A percentile compares a stretch with the other conserved stretches of the same genome.
Evolutionary conservation across 2,888 invertebrate genomes (phyloP).

Genomic region (Drosophila borealis): DNA sequence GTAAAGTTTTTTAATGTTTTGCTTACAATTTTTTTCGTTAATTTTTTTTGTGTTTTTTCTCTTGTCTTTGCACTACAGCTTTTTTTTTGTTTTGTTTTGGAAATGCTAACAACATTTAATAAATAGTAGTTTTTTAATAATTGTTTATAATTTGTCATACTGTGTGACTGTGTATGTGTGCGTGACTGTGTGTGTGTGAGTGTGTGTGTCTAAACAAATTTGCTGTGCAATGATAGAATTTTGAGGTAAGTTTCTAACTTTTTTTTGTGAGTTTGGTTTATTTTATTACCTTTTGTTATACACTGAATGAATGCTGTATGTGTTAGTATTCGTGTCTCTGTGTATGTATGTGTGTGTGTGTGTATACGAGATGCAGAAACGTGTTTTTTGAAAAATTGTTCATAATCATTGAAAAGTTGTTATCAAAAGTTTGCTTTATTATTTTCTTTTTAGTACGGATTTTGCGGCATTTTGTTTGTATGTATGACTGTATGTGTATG

Average conservation of each 20-base stretch:
- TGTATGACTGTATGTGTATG: conserved; percentile 58
- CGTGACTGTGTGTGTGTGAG: conserved; percentile 30
- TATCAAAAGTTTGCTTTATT: conserved; percentile 54
- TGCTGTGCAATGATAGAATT: conserved; percentile 57
- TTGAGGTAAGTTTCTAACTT: conserved; percentile 26
- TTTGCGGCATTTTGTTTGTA: conserved; percentile 68
- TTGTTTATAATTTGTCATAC: conserved; percentile 64
- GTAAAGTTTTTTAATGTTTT: conserved; percentile 65
- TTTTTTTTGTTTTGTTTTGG: conserved; percentile 45
- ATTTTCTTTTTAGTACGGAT: conserved; percentile 43
- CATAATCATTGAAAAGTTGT: conserved; percentile 62
- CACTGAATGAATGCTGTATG: conserved; percentile 39
- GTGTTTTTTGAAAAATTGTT: conserved; percentile 61
- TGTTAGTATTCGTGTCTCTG: conserved; percentile 33
- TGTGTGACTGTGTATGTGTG: conserved; percentile 48
- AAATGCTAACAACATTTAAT: conserved; percentile 82
- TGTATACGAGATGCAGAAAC: conserved; percentile 76
- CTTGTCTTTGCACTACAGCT: conserved; percentile 73
- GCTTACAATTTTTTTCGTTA: conserved; percentile 66
- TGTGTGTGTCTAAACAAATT: conserved; percentile 55
- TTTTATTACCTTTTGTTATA: conserved; percentile 52
- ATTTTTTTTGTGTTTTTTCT: conserved; percentile 33
- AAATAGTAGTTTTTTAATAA: conserved; percentile 77
- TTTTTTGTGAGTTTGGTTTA: conserved; percentile 47
- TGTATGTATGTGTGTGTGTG: conserved; percentile 25